Conservation (phyloP, 2,888 invertebrate genomes). For the Trachelus troglodyta region DNA sequence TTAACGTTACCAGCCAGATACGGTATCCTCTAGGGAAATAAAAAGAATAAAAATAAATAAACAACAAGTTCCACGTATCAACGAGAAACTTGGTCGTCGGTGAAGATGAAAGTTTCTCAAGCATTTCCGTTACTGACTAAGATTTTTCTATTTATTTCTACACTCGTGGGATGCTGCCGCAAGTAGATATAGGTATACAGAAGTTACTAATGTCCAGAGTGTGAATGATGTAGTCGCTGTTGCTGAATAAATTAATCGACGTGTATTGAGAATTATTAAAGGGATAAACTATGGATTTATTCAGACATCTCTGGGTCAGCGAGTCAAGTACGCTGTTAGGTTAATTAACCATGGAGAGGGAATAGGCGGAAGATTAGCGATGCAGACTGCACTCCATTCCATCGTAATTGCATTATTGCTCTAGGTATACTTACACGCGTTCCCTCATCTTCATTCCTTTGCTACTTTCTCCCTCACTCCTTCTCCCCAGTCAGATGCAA, state of each 20-base stretch:
- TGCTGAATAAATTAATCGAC: not conserved
- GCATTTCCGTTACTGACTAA: not conserved
- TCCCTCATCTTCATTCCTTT: not conserved
- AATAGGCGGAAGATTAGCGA: not conserved
- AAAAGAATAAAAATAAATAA: not conserved
- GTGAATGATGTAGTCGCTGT: not conserved
- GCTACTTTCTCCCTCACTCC: not conserved
- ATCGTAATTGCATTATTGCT: conserved; percentile 41
- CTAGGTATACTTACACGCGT: conserved; percentile 7
- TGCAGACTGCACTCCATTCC: conserved; percentile 16
- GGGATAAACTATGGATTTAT: not conserved
- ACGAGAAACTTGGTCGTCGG: not conserved
- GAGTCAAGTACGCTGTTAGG: conserved; percentile 36
- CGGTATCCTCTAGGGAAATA: not conserved
- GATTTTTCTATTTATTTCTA: not conserved
- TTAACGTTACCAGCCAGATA: conserved; percentile 3
- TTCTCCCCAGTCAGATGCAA: not conserved
- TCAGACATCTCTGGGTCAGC: conserved; percentile 25
- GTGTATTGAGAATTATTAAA: not conserved
- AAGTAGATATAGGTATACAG: not conserved
- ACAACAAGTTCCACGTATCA: not conserved
- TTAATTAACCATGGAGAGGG: not conserved
- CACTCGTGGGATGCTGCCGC: not conserved
- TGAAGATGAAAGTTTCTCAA: not conserved
- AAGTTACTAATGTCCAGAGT: not conserved